Base-by-base conservation (phyloP, 2,113 vertebrate species). In the Catharus bicknelli region DNA sequence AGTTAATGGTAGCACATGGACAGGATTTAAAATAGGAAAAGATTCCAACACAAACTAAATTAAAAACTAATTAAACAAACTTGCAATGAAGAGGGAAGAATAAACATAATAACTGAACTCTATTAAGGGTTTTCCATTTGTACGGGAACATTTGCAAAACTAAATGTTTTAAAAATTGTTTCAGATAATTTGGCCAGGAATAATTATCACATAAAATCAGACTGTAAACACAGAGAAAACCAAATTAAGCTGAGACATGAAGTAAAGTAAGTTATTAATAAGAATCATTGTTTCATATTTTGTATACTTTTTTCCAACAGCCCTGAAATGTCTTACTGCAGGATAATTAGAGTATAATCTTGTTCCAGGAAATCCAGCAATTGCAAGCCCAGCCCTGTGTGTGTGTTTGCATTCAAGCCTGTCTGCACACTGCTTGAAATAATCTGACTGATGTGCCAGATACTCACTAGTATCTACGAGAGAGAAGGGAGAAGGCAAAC, bases 61-160 rank as follows among this genome's bases (percentile, higher is more conserved):
- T 61, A 68, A 95, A 94, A 85, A 43, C 67, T 79, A 87, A 83
- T 93, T 87, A 61, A 27, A 63, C 11, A 80, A 73, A 80, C 88
- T 85, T 91, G 69, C 42, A 87, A 27, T 16, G 16, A 75, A 86
- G 66, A 72, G 40, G n/a, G 13, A 82, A 94, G 59, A 77, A 79
- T 76, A 90, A 91, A 89, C 27, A 45, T 51, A 89, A 25, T 79
- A 84, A 58, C 77, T 50, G 62, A 86, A 89, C 30, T 76, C 63
- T 57, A 50, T 73, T 86, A 92, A 75, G 50, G 53, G 63, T 86
- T 94, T 96, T 92, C 45, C 69, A 89, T 90, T 84, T 91, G 36
- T 82, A 90, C 8, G 0, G 66, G 32, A 88, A 68, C 11, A 26
- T 86, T 96, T 92, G 61, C 64, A 94, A 90, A 94, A 88, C 42